These are phyloP conservation scores for Albula goreensis DNA, from an alignment of 2,113 vertebrate genomes.

Conservation along the genomic window DNA sequence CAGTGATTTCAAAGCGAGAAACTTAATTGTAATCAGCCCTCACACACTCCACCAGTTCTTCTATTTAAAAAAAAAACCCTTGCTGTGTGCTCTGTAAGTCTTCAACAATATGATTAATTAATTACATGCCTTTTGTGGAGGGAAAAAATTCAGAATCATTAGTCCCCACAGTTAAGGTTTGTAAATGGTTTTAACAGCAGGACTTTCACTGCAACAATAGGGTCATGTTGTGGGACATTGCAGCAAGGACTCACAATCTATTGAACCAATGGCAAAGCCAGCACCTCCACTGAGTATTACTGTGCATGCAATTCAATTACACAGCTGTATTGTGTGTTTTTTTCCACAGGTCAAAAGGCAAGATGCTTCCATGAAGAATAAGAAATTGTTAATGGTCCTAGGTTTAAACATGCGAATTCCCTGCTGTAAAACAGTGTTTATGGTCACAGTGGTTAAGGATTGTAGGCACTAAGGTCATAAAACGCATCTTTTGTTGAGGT, in stretches of 20 bases:
- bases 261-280: neutral
- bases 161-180: constrained; percentile 17
- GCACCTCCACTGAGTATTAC: neutral
- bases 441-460: neutral
- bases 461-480: neutral
- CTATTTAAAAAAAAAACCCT: constrained; percentile 59
- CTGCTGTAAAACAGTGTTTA: neutral
- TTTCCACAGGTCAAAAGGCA: neutral
- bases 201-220: constrained; percentile 1
- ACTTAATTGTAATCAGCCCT: constrained; percentile 80
- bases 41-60: constrained; percentile 45
- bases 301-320: neutral
- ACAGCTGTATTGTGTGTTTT: neutral
- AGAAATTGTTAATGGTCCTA: neutral
- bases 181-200: constrained; percentile 28
- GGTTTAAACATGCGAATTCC: neutral
- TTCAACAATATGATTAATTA: constrained; percentile 59
- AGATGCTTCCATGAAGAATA: neutral
- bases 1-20: constrained; percentile 77
- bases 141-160: constrained; percentile 24
- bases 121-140: constrained; percentile 39
- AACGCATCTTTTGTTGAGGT: neutral
- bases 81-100: constrained; percentile 62
- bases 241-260: neutral
- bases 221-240: constrained; percentile 8